A percentile compares a stretch with the other conserved stretches of the same genome.
phyloP scores from a whole-genome alignment of 2,113 vertebrate species.

The Sylvilagus bachmani region DNA sequence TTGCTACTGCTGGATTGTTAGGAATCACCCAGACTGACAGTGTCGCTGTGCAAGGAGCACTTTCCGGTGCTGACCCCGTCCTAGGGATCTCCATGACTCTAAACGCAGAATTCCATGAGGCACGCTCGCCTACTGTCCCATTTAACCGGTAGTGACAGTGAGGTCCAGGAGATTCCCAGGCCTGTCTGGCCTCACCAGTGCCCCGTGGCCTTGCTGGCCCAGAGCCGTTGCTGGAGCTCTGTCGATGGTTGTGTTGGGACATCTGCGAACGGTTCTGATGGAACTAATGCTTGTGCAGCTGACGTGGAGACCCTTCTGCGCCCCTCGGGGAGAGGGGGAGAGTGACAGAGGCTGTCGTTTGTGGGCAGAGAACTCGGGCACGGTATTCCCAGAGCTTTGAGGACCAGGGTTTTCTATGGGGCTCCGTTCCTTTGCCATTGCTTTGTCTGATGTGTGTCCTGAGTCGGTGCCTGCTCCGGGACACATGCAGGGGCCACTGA shows the following conservation, averaged over 20 bases:
- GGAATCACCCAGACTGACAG: background rate
- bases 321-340: background rate
- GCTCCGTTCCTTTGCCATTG: background rate
- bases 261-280: constrained; percentile 67
- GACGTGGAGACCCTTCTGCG: constrained; percentile 10
- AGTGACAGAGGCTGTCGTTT: background rate
- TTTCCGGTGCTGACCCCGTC: fast-evolving
- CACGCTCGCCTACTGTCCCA: background rate
- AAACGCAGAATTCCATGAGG: background rate
- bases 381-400: background rate
- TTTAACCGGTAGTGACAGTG: background rate
- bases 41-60: fast-evolving
- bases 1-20: too few species aligned
- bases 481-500: background rate
- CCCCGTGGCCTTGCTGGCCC: constrained; percentile 57
- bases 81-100: background rate
- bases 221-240: constrained; percentile 57
- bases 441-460: background rate
- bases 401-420: fast-evolving
- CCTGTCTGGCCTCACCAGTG: background rate
- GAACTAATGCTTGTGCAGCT: constrained; percentile 73
- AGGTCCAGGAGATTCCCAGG: background rate
- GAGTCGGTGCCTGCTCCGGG: background rate
- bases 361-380: fast-evolving
- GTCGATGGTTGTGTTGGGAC: constrained; percentile 78